Base-by-base conservation (phyloP, 2,113 vertebrate genomes). In the Grantiella picta region DNA sequence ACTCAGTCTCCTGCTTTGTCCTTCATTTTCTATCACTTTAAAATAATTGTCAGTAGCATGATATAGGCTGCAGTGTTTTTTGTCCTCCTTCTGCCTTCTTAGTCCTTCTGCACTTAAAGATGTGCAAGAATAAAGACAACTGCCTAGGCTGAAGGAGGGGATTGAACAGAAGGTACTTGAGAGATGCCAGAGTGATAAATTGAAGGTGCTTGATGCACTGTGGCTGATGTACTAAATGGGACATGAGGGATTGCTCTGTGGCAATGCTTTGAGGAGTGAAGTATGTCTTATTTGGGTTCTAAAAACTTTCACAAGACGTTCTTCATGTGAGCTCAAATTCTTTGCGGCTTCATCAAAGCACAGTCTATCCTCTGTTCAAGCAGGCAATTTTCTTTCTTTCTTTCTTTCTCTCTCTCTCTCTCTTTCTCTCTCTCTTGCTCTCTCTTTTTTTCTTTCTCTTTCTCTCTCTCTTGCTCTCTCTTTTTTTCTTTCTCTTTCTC, bases 331-430 rank as follows among this genome's bases (percentile, higher is more conserved):
- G 44, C 52, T 78, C 64, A 71, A 59, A 93, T 88, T 93, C 90
- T 89, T 95, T 93, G 93, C 0, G 1, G 68, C 68, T 90, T 89
- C 88, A 89, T 95, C 85, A 97, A 96, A 95, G 90, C 24, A 90
- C 94, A 95, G 71, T 71, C 33, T 25, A 91, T 24, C 71, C 61
- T 93, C 78, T 93, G 42, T 47, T 90, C 50, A 91, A 88, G 47
- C 21, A 85, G 70, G 23, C 44, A 44, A 29, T 59, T 71, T 73
- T 13, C n/a, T 49, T 65, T 24, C 24, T 59, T 68, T 47, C 36
- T 14, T 33, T 33, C 27, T 21, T 5, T 49, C 33, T 28, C 45
- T 73, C 64, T 73, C 40, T 89, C 89, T 85, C 19, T 66, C 21
- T 14, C 23, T 49, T 19, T 13, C 5, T 45, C 25, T 24, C 17